Evolutionary conservation across 2,797 vertebrate species (phyloP).

Genomic region (Cossypha dichroa): DNA sequence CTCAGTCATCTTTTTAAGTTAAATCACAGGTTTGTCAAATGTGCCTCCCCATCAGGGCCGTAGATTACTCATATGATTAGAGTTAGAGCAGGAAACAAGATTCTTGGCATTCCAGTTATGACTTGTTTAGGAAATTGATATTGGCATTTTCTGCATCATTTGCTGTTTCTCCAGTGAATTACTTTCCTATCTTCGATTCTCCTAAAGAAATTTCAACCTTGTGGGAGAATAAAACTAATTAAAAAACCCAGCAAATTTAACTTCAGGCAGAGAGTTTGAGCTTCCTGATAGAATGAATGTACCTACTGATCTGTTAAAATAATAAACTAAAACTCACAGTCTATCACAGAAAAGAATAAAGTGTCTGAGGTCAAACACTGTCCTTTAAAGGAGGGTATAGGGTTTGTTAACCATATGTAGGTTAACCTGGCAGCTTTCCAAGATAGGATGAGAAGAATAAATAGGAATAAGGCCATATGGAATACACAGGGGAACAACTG

Average conservation of each 20-base stretch:
- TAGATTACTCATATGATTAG: conserved; percentile 41
- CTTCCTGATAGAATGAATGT: conserved; percentile 58
- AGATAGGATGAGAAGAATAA: neutral
- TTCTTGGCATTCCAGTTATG: conserved; percentile 62
- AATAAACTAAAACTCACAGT: conserved; percentile 49
- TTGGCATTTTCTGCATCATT: conserved; percentile 74
- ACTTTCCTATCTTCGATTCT: conserved; percentile 49
- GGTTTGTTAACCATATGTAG: neutral
- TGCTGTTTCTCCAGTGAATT: conserved; percentile 57
- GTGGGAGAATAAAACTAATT: conserved; percentile 64
- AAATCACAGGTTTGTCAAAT: neutral
- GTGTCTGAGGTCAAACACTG: neutral
- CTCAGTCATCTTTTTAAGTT: neutral
- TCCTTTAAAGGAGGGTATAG: neutral
- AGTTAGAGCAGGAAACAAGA: neutral
- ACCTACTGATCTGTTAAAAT: conserved; percentile 71
- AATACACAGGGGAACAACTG: neutral
- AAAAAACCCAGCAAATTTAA: conserved; percentile 63
- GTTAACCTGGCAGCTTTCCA: neutral
- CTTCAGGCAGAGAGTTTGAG: conserved; percentile 23
- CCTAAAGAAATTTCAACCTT: conserved; percentile 48
- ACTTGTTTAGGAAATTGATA: conserved; percentile 73
- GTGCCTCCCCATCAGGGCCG: neutral
- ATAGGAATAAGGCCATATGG: neutral
- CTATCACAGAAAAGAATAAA: neutral